Evolutionary conservation across 2,113 vertebrate species (phyloP), one percentile per base, ranked within the genome.

Genomic region (Pantherophis guttatus): DNA sequence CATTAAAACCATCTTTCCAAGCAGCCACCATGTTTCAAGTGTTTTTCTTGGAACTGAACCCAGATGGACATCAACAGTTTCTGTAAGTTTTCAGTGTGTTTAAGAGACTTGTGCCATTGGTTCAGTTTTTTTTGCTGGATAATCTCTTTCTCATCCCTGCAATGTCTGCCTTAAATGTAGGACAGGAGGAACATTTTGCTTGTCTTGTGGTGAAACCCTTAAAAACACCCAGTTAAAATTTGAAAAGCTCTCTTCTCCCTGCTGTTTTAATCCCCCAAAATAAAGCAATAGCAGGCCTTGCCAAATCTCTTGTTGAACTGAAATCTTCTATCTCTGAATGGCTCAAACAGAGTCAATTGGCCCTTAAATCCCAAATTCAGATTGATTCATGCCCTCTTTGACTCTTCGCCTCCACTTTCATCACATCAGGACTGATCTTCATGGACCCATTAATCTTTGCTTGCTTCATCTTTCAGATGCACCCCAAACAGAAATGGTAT

Each of bases 381-480:
- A 10, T 44, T 21, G 75, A 81, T 44, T 44, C 17, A 81, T 44
- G 75, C 75, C 33, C 75, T 81, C n/a, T 44, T 81, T 81, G 33
- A 21, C 75, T 44, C 17, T 81, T 19, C 19, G 33, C 8, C 17
- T 81, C 17, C 33, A 3, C 33, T 44, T 44, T 44, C 17, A 81
- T 81, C 17, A 81, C 33, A 44, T 44, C 2, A 19, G 33, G 75
- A 81, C 75, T 81, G 75, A 81, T 21, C 75, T 81, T 81, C n/a
- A 81, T 1, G 33, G 33, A 81, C 17, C 33, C 8, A 81, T 81
- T 81, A 94, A 15, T 53, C 75, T 91, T 70, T 93, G 44, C 91
- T 95, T 88, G 29, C 88, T 93, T 93, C 57, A 54, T 26, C 91
- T 95, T 93, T 90, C 85, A 88, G 94, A 91, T 93, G 90, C 91